These are phyloP conservation scores for Scolopax bukidnonensis DNA, from an alignment of 2,797 vertebrate genomes.

Conservation along the genomic window DNA sequence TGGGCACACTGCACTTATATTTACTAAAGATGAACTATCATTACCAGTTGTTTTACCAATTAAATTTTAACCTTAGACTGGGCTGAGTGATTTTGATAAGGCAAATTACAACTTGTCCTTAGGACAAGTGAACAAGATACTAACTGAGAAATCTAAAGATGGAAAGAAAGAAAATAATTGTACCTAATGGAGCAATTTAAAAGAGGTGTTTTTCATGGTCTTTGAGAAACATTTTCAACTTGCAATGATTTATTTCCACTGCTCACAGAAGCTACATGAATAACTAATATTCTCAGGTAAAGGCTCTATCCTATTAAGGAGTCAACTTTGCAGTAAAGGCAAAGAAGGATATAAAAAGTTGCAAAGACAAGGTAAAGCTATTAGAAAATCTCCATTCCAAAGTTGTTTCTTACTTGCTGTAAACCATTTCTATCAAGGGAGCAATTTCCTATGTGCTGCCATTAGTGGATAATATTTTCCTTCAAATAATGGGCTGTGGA, in stretches of 20 bases:
- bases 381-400: slow-evolving; percentile 22
- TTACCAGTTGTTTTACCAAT: neutral
- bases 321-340: slow-evolving; percentile 42
- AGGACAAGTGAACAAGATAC: neutral
- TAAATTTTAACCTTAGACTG: slow-evolving; percentile 14
- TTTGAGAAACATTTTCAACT: slow-evolving; percentile 53
- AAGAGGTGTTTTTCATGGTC: slow-evolving; percentile 48
- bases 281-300: slow-evolving; percentile 48
- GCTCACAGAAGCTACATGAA: slow-evolving; percentile 27
- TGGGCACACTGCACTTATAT: neutral
- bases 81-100: slow-evolving; percentile 41
- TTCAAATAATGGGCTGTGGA: slow-evolving; percentile 64
- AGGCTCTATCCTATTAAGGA: slow-evolving; percentile 19
- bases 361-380: slow-evolving; percentile 39
- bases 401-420: slow-evolving; percentile 50
- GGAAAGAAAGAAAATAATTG: slow-evolving; percentile 49
- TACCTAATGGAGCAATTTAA: slow-evolving; percentile 40
- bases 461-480: slow-evolving; percentile 63
- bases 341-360: slow-evolving; percentile 47
- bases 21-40: slow-evolving; percentile 44
- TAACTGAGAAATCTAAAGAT: slow-evolving; percentile 11
- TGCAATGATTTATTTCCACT: slow-evolving; percentile 40
- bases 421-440: slow-evolving; percentile 53
- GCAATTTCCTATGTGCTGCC: slow-evolving; percentile 55
- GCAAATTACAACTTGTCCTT: slow-evolving; percentile 8